Base-by-base conservation (phyloP, 2,113 vertebrate species). In the Malurus elegans region DNA sequence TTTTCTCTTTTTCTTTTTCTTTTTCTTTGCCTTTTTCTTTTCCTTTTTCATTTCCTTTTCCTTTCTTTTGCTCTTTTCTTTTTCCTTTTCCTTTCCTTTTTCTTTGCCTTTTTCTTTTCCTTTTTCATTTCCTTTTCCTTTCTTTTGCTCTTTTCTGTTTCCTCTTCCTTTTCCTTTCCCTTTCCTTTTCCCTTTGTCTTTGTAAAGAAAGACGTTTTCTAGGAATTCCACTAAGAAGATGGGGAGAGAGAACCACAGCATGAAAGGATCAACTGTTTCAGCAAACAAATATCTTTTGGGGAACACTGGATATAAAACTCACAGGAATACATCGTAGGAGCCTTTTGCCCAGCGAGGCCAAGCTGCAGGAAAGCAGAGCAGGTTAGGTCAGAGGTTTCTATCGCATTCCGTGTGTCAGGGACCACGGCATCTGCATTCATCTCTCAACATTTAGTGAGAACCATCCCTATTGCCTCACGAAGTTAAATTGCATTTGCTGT, bases 401-500 rank as follows among this genome's bases (percentile, higher is more conserved):
- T 11, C 21, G 12, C 14, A 23, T 56, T 82, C 29, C 56, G 65
- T 79, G 8, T 1, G 0, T 32, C 38, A 48, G 15, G 32, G 13
- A 62, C 18, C 12, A 44, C 2, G 3, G 34, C 36, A 70, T 78
- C 36, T 50, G 7, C 62, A 40, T 80, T 84, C 21, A 78, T 91
- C 44, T 44, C 58, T 47, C 28, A 74, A 38, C 26, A 51, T 50
- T 93, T 95, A 42, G 3, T 20, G 74, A 92, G 14, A 38, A 56
- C 21, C 7, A 4, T 44, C 36, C 56, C 83, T 84, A 36, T 53
- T 88, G 44, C 70, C 73, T 28, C 40, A 25, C 88, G 40, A 81
- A 65, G 42, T 78, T 89, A 85, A 90, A 67, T 82, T 87, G n/a
- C n/a, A 89, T 67, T 92, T 88, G n/a, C 38, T 82, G 29, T 29